phyloP scores from a whole-genome alignment of 2,888 invertebrate species.

The Cotesia congregata region DNA sequence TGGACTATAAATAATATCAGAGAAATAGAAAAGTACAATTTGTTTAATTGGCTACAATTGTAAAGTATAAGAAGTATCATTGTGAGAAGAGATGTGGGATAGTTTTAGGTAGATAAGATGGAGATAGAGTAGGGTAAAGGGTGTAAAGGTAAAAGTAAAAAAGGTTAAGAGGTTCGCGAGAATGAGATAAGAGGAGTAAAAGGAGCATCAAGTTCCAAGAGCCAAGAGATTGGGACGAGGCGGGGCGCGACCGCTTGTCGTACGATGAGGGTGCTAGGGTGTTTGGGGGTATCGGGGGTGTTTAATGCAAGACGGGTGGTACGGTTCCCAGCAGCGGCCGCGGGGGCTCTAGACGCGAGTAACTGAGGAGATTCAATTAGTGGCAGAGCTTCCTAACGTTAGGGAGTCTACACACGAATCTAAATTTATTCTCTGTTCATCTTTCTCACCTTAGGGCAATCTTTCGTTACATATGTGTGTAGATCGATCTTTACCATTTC shows the following conservation, averaged over 20 bases:
- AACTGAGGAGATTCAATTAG: constrained; percentile 70
- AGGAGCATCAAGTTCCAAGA: constrained; percentile 36
- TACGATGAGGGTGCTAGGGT: constrained; percentile 64
- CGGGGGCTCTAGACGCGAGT: constrained; percentile 67
- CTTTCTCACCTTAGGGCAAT: constrained; percentile 21
- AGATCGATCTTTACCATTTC: background rate
- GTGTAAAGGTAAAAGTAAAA: constrained; percentile 24
- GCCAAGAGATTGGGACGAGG: constrained; percentile 52
- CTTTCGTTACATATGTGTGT: background rate
- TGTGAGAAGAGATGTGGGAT: background rate
- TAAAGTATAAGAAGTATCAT: background rate
- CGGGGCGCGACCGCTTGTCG: constrained; percentile 59
- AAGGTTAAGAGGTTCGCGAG: constrained; percentile 38
- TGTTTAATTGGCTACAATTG: too few relatives aligned
- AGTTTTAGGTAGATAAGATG: background rate
- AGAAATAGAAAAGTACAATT: too few relatives aligned
- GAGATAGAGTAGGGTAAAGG: constrained; percentile 13
- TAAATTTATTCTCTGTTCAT: constrained; percentile 35
- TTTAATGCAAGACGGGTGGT: constrained; percentile 70
- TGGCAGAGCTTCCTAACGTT: constrained; percentile 69
- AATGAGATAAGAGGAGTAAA: constrained; percentile 36
- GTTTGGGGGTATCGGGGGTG: constrained; percentile 68
- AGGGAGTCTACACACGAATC: constrained; percentile 66
- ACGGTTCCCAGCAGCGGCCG: constrained; percentile 69
- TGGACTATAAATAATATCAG: background rate